phyloP scores from a whole-genome alignment of 1,140 invertebrate genomes.

The Bombus waltoni region DNA sequence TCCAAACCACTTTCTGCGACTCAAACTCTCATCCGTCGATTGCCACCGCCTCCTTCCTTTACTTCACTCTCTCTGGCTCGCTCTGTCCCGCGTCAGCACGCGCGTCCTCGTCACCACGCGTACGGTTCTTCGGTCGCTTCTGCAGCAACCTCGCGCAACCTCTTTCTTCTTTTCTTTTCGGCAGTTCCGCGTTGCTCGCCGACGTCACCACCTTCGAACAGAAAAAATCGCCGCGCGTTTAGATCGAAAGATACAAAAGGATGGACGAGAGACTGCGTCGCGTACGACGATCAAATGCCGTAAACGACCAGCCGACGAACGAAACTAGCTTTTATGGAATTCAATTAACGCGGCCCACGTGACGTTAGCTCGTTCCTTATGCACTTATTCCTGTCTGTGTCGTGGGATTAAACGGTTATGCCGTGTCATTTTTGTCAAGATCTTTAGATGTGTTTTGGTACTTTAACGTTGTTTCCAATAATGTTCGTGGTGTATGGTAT shows the following conservation, averaged over 20 bases:
- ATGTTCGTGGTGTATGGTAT: too few species aligned
- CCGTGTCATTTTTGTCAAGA: too few species aligned
- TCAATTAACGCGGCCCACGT: slow-evolving; percentile 3
- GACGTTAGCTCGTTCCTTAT: background rate
- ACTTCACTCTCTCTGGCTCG: background rate
- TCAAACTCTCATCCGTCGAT: slow-evolving; percentile 62
- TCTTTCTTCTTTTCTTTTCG: background rate
- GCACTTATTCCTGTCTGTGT: too few species aligned
- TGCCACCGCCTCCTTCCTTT: slow-evolving; percentile 24
- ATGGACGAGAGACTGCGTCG: background rate
- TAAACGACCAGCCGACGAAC: background rate
- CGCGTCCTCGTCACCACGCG: background rate
- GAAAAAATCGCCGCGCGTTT: background rate
- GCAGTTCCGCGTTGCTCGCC: background rate
- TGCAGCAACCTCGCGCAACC: too few species aligned
- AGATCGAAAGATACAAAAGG: background rate
- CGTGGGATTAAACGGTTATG: background rate
- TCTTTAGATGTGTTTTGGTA: too few species aligned
- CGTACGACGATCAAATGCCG: background rate
- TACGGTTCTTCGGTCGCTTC: background rate
- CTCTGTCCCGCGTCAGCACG: background rate
- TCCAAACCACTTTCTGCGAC: slow-evolving; percentile 63
- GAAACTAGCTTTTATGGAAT: slow-evolving; percentile 26
- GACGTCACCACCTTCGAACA: background rate
- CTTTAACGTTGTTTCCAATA: too few species aligned